Conservation (phyloP, 2,113 vertebrate genomes). For the Notarius quadriscutis region DNA sequence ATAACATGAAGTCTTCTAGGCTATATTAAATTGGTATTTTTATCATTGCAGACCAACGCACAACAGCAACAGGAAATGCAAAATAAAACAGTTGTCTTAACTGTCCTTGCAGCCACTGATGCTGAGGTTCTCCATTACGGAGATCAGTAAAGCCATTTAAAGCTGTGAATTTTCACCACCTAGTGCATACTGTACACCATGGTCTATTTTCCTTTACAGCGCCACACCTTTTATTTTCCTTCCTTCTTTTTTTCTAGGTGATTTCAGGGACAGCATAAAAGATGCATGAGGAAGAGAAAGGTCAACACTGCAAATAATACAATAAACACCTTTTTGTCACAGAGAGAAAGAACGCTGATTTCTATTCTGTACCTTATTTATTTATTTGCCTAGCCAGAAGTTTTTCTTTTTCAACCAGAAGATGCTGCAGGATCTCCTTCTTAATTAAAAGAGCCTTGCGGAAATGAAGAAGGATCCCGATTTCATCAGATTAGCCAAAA, state of each 20-base stretch:
- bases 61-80: neutral
- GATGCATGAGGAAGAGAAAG: slow-evolving; percentile 85
- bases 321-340: slow-evolving; percentile 66
- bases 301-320: slow-evolving; percentile 81
- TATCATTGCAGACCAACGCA: neutral
- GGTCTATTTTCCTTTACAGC: slow-evolving; percentile 77
- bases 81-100: too few relatives aligned
- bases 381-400: slow-evolving; percentile 38
- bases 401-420: neutral
- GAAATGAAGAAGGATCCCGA: neutral
- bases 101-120: neutral
- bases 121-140: neutral
- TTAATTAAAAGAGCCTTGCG: slow-evolving; percentile 7
- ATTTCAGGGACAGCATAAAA: slow-evolving; percentile 83
- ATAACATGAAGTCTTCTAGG: neutral
- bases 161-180: neutral
- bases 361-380: slow-evolving; percentile 43
- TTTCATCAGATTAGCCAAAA: slow-evolving; percentile 17
- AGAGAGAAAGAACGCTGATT: slow-evolving; percentile 80
- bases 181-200: slow-evolving; percentile 77
- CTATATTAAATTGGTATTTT: neutral
- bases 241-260: slow-evolving; percentile 79
- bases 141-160: neutral
- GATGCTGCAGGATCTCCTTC: neutral
- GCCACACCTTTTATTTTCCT: slow-evolving; percentile 62